Base-by-base conservation (phyloP, 2,113 vertebrate genomes). In the Glaucomys volans region DNA sequence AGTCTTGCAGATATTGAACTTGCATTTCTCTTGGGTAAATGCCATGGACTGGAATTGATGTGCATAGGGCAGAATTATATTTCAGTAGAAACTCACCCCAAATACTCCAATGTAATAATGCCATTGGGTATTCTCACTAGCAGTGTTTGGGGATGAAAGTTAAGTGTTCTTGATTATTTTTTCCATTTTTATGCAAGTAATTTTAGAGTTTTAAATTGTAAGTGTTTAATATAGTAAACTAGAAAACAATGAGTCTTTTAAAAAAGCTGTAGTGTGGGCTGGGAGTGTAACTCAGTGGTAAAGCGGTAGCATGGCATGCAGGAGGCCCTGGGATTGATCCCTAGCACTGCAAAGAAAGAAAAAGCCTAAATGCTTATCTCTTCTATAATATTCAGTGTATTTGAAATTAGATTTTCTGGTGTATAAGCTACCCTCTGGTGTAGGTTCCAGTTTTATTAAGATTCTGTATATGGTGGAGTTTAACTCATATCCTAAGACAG, bases 91-190 rank as follows among this genome's bases (percentile, higher is more conserved):
- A 82, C 18, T 62, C n/a, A 71, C 9, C 32, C 24, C 37, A 54
- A 71, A 37, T 13, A 71, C 84, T 89, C 42, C 74, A 72, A 37
- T 57, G 62, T 28, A 44, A 26, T 54, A 24, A 20, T 79, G 80
- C 8, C 5, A 87, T 37, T 94, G 20, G 22, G 1, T 59, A 59
- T 10, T 83, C 24, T 83, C 35, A 85, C 37, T 71, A 91, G n/a
- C 30, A 77, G 20, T 75, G 30, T 67, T 96, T 92, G 37, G 32
- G 11, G 69, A 28, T 57, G 1, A 40, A 28, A 74, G 40, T 69
- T 92, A 87, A 86, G 32, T 50, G 5, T 42, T 81, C 62, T 81
- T 69, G 32, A 90, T 85, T 87, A 72, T 32, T 81, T 92, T 92
- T 37, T 44, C 10, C 54, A 76, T 72, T 75, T 20, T 96, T 79